Base-by-base conservation (phyloP, 2,113 vertebrate genomes). In the Paracanthobrama guichenoti region DNA sequence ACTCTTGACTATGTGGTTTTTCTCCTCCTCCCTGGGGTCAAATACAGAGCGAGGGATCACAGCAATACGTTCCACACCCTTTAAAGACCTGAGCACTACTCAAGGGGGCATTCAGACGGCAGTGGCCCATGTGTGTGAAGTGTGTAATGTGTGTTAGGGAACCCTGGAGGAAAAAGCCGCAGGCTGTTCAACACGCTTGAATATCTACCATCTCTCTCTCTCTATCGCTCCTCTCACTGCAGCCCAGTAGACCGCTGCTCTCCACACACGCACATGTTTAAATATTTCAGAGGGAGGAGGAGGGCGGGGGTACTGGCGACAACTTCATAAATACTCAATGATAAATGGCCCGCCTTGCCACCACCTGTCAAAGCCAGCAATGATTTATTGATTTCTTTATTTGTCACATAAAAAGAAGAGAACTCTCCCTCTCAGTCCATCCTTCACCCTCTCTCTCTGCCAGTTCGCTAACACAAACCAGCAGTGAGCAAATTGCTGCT, bases 341-440 rank as follows among this genome's bases (percentile, higher is more conserved):
- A 94, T 90, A 90, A 93, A 88, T 86, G 84, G 82, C 89, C 89
- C 90, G 66, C 90, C 89, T 88, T 85, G 64, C 89, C 83, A 86
- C 91, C 88, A 88, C 90, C 91, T 90, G 92, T 93, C 91, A 92
- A 90, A 90, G 89, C 87, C 80, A 85, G 72, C 91, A 90, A 93
- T 93, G 93, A 94, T 95, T 95, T 93, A 94, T 95, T 93, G 93
- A 94, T 94, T 92, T 93, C 89, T 94, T 92, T 90, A 93, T 95
- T 93, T 93, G 92, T 95, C 90, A 93, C 91, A 93, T 88, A 90
- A 92, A 93, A 91, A 88, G 74, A 77, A 83, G 83, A 86, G 88
- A 89, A 90, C 87, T 88, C 85, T 77, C 81, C 83, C 55, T 83
- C 83, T 80, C 48, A 48, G 66, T 85, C 85, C 48, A 60, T 75